Conservation (phyloP, 2,888 invertebrate genomes). For the Eretmocerus hayati region DNA sequence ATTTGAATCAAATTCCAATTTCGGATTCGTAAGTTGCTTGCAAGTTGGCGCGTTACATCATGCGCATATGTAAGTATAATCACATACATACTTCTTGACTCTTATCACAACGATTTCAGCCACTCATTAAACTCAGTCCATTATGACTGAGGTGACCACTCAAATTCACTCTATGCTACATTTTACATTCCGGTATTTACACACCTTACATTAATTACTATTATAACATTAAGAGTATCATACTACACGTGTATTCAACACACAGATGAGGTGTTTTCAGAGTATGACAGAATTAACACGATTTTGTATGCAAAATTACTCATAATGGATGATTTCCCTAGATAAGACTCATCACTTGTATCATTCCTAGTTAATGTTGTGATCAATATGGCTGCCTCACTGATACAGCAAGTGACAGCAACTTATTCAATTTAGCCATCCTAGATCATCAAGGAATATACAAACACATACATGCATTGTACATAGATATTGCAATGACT, state of each 20-base stretch:
- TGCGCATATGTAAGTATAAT: constrained; percentile 10
- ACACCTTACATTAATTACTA: constrained; percentile 33
- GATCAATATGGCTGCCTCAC: constrained; percentile 40
- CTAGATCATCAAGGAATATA: constrained; percentile 23
- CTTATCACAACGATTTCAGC: constrained; percentile 5
- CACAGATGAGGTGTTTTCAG: constrained; percentile 17
- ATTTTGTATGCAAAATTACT: no score
- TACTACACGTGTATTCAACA: constrained; percentile 15
- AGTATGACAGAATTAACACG: no score
- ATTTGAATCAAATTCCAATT: background rate
- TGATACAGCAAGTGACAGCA: constrained; percentile 44
- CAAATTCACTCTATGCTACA: constrained; percentile 14
- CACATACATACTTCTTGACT: constrained; percentile 9
- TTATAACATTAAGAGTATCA: constrained; percentile 22
- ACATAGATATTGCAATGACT: constrained; percentile 18
- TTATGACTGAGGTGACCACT: constrained; percentile 22
- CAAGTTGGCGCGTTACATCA: background rate
- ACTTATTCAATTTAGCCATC: constrained; percentile 22
- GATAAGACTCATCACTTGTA: no score
- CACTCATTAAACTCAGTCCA: constrained; percentile 8
- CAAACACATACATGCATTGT: constrained; percentile 22
- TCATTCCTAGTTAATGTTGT: constrained; percentile 36
- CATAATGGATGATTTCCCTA: no score
- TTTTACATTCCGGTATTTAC: constrained; percentile 35
- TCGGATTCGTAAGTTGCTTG: no score